A percentile compares a stretch with the other conserved stretches of the same genome.
These are phyloP conservation scores for Drosophila emarginata DNA, from an alignment of 2,888 invertebrate genomes.

Conservation along the genomic window DNA sequence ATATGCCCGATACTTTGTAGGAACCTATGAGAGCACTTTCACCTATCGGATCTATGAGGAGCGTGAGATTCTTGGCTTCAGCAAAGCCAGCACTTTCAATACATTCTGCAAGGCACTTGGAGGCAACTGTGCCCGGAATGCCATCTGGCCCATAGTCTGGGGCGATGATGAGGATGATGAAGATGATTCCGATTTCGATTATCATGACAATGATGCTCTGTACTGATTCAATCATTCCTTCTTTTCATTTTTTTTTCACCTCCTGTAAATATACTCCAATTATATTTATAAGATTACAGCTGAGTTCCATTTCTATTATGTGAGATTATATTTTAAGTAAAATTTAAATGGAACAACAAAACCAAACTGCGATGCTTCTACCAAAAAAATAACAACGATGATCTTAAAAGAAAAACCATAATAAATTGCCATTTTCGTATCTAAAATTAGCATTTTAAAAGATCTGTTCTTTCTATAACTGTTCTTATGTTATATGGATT, in stretches of 20 bases:
- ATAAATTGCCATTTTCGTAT: slow-evolving; percentile 13
- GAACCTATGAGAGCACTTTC: slow-evolving; percentile 97
- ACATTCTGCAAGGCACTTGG: slow-evolving; percentile 85
- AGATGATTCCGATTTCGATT: slow-evolving; percentile 57
- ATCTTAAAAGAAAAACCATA: slow-evolving; percentile 2
- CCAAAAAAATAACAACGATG: slow-evolving; percentile 8
- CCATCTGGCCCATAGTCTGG: slow-evolving; percentile 89
- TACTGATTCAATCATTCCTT: slow-evolving; percentile 35
- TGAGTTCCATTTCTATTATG: slow-evolving; percentile 4
- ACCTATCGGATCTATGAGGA: slow-evolving; percentile 98
- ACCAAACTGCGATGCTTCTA: slow-evolving; percentile 12
- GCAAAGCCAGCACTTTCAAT: slow-evolving; percentile 92
- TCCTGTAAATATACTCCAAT: slow-evolving; percentile 1
- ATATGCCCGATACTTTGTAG: slow-evolving; percentile 92
- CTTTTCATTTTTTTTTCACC: background rate
- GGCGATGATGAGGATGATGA: slow-evolving; percentile 63
- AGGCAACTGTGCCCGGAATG: slow-evolving; percentile 87
- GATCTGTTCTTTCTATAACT: background rate
- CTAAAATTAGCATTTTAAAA: background rate
- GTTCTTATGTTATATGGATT: background rate
- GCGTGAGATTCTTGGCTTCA: slow-evolving; percentile 95
- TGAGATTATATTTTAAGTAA: slow-evolving; percentile 10
- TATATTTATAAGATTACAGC: background rate
- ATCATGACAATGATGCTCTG: slow-evolving; percentile 20
- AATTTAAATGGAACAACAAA: slow-evolving; percentile 5